Conservation (phyloP, 2,113 vertebrate genomes). For the Nematolebias whitei region DNA sequence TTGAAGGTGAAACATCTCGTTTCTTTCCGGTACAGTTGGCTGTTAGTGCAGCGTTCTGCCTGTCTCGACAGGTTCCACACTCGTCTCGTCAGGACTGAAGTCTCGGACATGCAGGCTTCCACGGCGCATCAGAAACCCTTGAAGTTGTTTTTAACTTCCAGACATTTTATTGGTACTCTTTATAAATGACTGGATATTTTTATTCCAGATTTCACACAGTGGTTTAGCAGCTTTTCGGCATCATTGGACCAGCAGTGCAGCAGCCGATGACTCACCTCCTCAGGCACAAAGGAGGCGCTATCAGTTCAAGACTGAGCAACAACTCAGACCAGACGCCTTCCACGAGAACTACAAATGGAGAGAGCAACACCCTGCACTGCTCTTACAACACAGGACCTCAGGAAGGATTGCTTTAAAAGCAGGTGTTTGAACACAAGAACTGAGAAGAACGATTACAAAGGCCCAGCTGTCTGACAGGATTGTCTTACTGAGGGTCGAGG, state of each 20-base stretch:
- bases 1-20: not conserved
- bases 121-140: not conserved
- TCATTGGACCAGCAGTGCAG: constrained; percentile 24
- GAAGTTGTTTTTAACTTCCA: not conserved
- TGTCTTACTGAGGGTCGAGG: constrained; percentile 8
- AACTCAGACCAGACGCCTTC: not conserved
- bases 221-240: not conserved
- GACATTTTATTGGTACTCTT: not conserved
- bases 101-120: not conserved
- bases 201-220: not conserved
- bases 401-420: not conserved
- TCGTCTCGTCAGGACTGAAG: not conserved
- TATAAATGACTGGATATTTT: not conserved
- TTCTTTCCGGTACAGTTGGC: constrained; percentile 3
- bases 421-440: not conserved
- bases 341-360: constrained; percentile 12
- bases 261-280: constrained; percentile 67
- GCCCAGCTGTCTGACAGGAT: too few species aligned
- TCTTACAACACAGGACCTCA: not conserved
- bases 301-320: constrained; percentile 33
- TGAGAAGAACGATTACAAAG: constrained; percentile 3
- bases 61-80: not conserved
- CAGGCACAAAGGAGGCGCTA: constrained; percentile 64
- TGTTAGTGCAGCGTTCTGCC: constrained; percentile 2
- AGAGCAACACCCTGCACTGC: not conserved